Evolutionary conservation across 2,113 vertebrate genomes (phyloP), one percentile per base, ranked within the genome.

Genomic region (Ctenomys sociabilis): DNA sequence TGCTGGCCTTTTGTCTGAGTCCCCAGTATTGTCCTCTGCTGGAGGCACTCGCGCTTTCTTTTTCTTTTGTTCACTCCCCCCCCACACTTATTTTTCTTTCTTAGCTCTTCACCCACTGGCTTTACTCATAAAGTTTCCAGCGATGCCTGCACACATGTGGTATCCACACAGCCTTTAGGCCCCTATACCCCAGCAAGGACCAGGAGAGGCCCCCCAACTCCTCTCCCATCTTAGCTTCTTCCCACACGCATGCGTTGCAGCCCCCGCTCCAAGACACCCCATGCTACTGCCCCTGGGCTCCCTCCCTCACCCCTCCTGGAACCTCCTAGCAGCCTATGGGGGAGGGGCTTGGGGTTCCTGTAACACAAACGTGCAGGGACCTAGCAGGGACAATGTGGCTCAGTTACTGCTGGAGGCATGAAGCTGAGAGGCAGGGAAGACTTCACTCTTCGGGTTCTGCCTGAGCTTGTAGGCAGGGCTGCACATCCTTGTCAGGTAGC

Each of bases 111-210:
- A 40, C 52, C 17, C 3, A 21, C 0, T 2, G 28, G 40, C 57
- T 80, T 83, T 16, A 35, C 8, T 28, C 82, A 19, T 0, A 64
- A 77, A 19, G 45, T 45, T 82, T 83, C 40, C 28, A 7, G 70
- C 66, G 45, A 63, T 12, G 6, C 80, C 4, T 28, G n/a, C 64
- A 52, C 24, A 19, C 19, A 13, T 7, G 10, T 35, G 40, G n/a
- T 13, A n/a, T 72, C 73, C 72, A 61, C 63, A 28, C 8, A 14
- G 24, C 7, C 73, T 26, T 11, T 2, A 3, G 26, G 40, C 7
- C n/a, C 2, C 66, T 43, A 45, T 1, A 8, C 49, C 59, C 64
- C 3, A 0, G 54, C 61, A 1, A 1, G 12, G 54, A 5, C 19
- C 61, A 32, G 0, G 70, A 80, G 49, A 52, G 32, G 54, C 54